Conservation (phyloP, 2,797 vertebrate species). For the Gambelia wislizenii region DNA sequence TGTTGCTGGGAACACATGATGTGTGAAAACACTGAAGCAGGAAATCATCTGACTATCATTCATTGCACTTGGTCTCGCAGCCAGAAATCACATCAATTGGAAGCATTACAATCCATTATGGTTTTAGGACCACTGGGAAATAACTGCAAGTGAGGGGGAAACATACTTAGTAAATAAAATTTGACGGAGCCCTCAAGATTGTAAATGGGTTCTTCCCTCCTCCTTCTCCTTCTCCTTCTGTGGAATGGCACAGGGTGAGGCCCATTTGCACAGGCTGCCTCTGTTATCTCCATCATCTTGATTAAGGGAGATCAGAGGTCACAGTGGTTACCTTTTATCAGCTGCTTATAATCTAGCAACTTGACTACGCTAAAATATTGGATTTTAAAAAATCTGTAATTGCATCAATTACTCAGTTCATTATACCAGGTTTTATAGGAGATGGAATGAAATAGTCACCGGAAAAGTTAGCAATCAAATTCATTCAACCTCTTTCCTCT, state of each 20-base stretch:
- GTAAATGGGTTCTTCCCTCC: neutral
- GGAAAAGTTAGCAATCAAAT: slow-evolving; percentile 5
- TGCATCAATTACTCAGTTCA: slow-evolving; percentile 24
- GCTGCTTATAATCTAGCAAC: neutral
- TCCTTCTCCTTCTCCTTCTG: too few species aligned
- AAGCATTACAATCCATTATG: slow-evolving; percentile 24
- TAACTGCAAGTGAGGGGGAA: neutral
- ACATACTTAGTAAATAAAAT: slow-evolving; percentile 38
- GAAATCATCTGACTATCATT: neutral
- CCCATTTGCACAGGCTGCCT: neutral
- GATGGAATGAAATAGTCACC: slow-evolving; percentile 11
- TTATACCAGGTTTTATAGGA: slow-evolving; percentile 24
- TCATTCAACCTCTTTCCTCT: neutral
- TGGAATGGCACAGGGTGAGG: slow-evolving; percentile 1
- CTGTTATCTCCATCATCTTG: slow-evolving; percentile 23
- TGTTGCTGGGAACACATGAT: neutral
- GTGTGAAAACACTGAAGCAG: neutral
- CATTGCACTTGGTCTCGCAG: neutral
- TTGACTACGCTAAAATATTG: slow-evolving; percentile 17
- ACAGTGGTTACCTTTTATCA: slow-evolving; percentile 16
- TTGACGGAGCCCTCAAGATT: neutral
- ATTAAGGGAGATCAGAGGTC: slow-evolving; percentile 13
- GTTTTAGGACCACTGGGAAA: slow-evolving; percentile 15
- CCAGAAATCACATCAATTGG: slow-evolving; percentile 2
- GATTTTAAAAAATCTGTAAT: slow-evolving; percentile 28